These are phyloP conservation scores for Cinclus cinclus DNA, from an alignment of 2,113 vertebrate genomes.

Conservation along the genomic window DNA sequence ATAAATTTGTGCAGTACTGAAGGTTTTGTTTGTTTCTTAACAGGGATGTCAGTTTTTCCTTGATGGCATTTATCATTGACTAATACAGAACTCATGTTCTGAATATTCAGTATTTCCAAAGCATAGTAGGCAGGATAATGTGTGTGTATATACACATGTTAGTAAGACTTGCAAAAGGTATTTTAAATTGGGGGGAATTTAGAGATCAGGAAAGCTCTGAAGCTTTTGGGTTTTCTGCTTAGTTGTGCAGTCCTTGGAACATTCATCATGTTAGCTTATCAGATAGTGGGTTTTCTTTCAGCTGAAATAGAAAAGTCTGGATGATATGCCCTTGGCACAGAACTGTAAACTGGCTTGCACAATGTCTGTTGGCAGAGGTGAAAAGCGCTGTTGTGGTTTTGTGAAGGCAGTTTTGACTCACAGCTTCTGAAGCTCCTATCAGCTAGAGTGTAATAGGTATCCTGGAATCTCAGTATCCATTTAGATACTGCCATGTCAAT, in stretches of 20 bases:
- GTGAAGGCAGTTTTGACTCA: slow-evolving; percentile 58
- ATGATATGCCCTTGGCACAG: slow-evolving; percentile 6
- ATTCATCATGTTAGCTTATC: slow-evolving; percentile 62
- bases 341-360: neutral
- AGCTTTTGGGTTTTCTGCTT: neutral
- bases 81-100: neutral
- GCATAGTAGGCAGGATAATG: neutral
- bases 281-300: slow-evolving; percentile 14
- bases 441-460: slow-evolving; percentile 14
- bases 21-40: neutral
- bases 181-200: neutral
- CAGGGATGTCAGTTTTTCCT: neutral
- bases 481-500: slow-evolving; percentile 13
- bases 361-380: slow-evolving; percentile 42
- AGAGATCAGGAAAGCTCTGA: neutral
- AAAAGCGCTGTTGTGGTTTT: neutral
- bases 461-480: slow-evolving; percentile 24
- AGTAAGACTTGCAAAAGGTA: neutral
- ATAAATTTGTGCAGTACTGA: neutral
- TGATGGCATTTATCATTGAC: neutral
- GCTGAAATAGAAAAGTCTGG: slow-evolving; percentile 58
- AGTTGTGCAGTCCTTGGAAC: neutral
- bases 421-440: slow-evolving; percentile 44
- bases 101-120: neutral
- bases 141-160: neutral